Conservation (phyloP, 2,888 invertebrate species). For the Drosophila peninsularis region DNA sequence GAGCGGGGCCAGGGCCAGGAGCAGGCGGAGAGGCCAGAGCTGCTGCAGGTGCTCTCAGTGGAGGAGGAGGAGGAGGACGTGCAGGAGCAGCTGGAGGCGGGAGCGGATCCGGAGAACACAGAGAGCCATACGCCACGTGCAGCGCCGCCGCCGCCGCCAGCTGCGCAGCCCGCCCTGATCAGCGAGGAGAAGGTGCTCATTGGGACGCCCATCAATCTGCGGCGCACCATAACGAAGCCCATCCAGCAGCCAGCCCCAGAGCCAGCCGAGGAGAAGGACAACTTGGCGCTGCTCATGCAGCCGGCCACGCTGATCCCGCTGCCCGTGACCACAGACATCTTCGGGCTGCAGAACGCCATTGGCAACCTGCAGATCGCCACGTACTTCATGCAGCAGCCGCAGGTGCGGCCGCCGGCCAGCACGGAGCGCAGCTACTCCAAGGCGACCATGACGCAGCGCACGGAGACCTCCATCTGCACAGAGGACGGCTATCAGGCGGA, state of each 20-base stretch:
- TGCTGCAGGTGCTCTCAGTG: constrained; percentile 60
- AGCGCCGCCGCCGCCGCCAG: constrained; percentile 29
- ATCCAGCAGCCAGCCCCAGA: constrained; percentile 45
- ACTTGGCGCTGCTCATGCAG: constrained; percentile 81
- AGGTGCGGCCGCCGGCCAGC: constrained; percentile 67
- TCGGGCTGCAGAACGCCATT: constrained; percentile 83
- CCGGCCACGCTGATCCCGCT: constrained; percentile 84
- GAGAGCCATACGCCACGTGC: constrained; percentile 63
- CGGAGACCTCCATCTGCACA: constrained; percentile 76
- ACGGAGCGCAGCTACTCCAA: constrained; percentile 69
- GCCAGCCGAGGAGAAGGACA: constrained; percentile 63
- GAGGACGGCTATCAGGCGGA: constrained; percentile 77
- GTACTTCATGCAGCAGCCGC: constrained; percentile 82
- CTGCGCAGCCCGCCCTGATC: constrained; percentile 19
- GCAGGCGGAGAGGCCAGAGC: constrained; percentile 37
- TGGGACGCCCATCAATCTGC: constrained; percentile 84
- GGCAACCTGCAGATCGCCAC: constrained; percentile 84
- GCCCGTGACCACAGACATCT: constrained; percentile 83
- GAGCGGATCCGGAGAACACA: neutral
- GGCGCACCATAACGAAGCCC: constrained; percentile 81
- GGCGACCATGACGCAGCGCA: constrained; percentile 79
- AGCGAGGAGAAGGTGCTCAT: constrained; percentile 83
- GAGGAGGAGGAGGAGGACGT: constrained; percentile 68
- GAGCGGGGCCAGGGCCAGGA: constrained; percentile 33
- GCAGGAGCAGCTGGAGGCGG: constrained; percentile 12